Evolutionary conservation across 2,888 invertebrate species (phyloP).

Genomic region (Volucella zonaria): DNA sequence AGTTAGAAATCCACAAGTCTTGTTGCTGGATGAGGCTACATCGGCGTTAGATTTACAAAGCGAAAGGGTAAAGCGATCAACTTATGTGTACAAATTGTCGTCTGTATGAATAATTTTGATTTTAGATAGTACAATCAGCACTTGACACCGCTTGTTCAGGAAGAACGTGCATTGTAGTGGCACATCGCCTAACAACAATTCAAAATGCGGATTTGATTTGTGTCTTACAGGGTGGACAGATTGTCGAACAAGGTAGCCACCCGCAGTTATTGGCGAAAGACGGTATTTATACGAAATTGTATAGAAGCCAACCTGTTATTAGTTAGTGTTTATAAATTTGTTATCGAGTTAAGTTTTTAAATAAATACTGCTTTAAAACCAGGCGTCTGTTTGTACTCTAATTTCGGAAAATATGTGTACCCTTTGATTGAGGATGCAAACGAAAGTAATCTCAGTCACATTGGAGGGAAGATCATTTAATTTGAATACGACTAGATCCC

Average conservation of each 20-base stretch:
- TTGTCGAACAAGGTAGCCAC: constrained; percentile 90
- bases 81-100: constrained; percentile 76
- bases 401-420: background rate
- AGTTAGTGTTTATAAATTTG: constrained; percentile 15
- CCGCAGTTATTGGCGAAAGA: constrained; percentile 86
- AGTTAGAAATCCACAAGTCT: constrained; percentile 86
- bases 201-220: constrained; percentile 92
- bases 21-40: constrained; percentile 88
- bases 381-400: background rate
- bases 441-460: too few species aligned
- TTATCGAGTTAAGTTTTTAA: background rate
- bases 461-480: too few species aligned
- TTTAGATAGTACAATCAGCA: constrained; percentile 90
- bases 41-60: constrained; percentile 89
- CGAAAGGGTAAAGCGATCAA: constrained; percentile 86
- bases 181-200: constrained; percentile 92
- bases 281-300: constrained; percentile 86
- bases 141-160: constrained; percentile 91
- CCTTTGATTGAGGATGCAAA: too few species aligned
- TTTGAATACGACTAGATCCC: too few species aligned
- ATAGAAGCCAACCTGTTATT: constrained; percentile 84
- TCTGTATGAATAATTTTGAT: constrained; percentile 85
- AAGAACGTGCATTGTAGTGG: constrained; percentile 93
- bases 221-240: constrained; percentile 89
- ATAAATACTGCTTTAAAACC: background rate